Evolutionary conservation across 2,113 vertebrate species (phyloP).

Genomic region (Proterorhinus semilunaris): DNA sequence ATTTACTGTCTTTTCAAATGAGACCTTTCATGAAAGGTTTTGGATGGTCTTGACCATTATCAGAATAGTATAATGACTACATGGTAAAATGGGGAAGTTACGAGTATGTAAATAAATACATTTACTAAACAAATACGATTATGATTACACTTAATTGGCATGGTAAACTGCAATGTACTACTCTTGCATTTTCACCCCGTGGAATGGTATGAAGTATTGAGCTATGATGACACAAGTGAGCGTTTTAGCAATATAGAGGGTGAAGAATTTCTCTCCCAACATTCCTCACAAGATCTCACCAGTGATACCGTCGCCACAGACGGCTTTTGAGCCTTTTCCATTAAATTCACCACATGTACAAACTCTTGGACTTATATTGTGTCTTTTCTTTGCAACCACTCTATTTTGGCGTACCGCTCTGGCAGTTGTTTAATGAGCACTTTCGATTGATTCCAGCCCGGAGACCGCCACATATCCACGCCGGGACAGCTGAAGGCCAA

Average conservation of each 20-base stretch:
- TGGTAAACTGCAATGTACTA: too few species aligned
- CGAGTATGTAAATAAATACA: too few species aligned
- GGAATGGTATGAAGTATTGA: too few species aligned
- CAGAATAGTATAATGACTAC: too few species aligned
- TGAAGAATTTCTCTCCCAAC: background rate
- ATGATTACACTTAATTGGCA: too few species aligned
- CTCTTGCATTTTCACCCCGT: too few species aligned
- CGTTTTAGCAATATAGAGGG: background rate
- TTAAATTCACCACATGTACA: slow-evolving; percentile 4
- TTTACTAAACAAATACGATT: too few species aligned
- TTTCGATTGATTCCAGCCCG: slow-evolving; percentile 20
- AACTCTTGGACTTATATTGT: background rate
- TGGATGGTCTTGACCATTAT: too few species aligned
- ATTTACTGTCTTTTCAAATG: too few species aligned
- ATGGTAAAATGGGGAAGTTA: too few species aligned
- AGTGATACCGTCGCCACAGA: background rate
- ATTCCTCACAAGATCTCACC: background rate
- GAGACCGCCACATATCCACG: slow-evolving; percentile 42
- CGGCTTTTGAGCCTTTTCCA: background rate
- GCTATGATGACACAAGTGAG: background rate
- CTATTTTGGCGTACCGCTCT: slow-evolving; percentile 23
- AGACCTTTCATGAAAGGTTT: too few species aligned
- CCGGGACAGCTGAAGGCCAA: slow-evolving; percentile 52
- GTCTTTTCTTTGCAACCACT: slow-evolving; percentile 18
- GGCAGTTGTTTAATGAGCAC: slow-evolving; percentile 60